Conservation (phyloP, 2,113 vertebrate genomes). For the Rhynchomys soricoides region DNA sequence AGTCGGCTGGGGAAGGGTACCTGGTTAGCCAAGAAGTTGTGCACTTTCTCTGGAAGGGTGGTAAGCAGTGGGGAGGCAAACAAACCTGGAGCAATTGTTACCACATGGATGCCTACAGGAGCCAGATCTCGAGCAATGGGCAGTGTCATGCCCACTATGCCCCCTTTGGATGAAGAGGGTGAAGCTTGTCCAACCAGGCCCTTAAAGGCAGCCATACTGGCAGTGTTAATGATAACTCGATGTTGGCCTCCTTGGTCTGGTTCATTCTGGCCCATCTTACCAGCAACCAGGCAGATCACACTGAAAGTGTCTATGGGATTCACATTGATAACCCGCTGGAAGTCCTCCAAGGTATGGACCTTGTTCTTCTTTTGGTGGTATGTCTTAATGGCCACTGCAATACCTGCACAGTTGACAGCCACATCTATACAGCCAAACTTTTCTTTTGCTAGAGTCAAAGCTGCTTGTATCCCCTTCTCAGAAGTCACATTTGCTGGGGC, state of each 20-base stretch:
- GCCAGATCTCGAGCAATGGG: constrained; percentile 95
- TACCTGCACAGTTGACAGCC: constrained; percentile 94
- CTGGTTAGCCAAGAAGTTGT: constrained; percentile 91
- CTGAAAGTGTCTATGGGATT: constrained; percentile 95
- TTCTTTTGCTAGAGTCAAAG: constrained; percentile 88
- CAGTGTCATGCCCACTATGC: constrained; percentile 95
- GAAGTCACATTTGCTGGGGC: constrained; percentile 93
- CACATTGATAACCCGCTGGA: constrained; percentile 92
- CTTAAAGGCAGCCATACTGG: constrained; percentile 95
- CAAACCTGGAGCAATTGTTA: constrained; percentile 95
- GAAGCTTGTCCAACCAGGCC: constrained; percentile 97
- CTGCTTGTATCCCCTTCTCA: constrained; percentile 88
- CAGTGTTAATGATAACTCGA: constrained; percentile 94
- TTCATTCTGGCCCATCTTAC: constrained; percentile 90
- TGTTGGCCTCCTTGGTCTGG: constrained; percentile 91
- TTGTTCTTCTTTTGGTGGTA: constrained; percentile 91
- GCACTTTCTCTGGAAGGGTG: constrained; percentile 92
- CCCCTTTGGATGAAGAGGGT: constrained; percentile 94
- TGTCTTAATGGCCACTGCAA: constrained; percentile 93
- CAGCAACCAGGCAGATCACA: constrained; percentile 90
- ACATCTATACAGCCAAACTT: constrained; percentile 92
- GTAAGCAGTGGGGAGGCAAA: constrained; percentile 93
- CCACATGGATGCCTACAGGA: constrained; percentile 92
- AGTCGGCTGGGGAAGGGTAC: constrained; percentile 94
- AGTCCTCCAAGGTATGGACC: constrained; percentile 92